These are phyloP conservation scores for Xiphophorus birchmanni DNA, from an alignment of 2,797 vertebrate species.

Conservation along the genomic window DNA sequence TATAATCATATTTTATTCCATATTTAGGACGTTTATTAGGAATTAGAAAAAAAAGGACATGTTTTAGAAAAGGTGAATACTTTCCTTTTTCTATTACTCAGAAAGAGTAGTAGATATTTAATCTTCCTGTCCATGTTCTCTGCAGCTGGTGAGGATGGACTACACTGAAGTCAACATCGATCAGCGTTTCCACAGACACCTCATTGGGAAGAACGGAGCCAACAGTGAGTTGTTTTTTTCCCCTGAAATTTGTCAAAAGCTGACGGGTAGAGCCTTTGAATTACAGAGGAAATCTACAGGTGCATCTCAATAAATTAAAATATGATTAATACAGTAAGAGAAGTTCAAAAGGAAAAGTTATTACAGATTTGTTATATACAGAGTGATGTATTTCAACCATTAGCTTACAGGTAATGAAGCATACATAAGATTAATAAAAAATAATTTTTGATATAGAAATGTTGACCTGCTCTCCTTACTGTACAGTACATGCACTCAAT, in stretches of 20 bases:
- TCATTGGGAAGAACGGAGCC: conserved; percentile 84
- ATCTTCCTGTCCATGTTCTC: not conserved
- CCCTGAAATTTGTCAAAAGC: not conserved
- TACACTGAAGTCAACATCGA: conserved; percentile 85
- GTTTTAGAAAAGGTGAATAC: no score
- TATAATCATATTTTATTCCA: not conserved
- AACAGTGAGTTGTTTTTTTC: conserved; percentile 77
- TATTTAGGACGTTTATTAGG: not conserved
- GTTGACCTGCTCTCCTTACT: not conserved
- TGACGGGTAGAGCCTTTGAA: not conserved
- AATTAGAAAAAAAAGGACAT: not conserved
- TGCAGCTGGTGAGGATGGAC: conserved; percentile 85
- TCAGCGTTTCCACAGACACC: conserved; percentile 85
- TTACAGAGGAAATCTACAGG: not conserved
- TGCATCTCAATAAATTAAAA: not conserved
- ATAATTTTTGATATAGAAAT: not conserved
- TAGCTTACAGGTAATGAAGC: not conserved
- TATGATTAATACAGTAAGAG: not conserved
- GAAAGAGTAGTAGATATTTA: not conserved
- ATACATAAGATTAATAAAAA: not conserved
- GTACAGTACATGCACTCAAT: not conserved
- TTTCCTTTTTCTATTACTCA: not conserved
- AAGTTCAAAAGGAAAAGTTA: not conserved
- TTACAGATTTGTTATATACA: not conserved
- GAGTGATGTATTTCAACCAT: not conserved